Conservation (phyloP, 37 sponge, comb jelly and placozoan species). For the Halichondria panicea region DNA sequence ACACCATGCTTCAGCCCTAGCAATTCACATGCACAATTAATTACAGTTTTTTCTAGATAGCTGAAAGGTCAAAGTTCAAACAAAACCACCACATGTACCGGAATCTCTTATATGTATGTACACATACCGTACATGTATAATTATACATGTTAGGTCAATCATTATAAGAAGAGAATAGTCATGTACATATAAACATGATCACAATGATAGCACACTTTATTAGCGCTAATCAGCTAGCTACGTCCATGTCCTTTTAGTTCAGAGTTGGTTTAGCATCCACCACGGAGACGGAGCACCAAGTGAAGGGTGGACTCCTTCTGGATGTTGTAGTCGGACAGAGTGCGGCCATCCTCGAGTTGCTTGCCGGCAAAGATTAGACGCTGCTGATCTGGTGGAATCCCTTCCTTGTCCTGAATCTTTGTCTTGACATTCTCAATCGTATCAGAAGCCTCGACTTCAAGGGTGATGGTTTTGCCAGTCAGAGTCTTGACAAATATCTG, state of each 20-base stretch:
- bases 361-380: conserved; percentile 77
- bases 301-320: conserved; percentile 80
- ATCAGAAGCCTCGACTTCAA: conserved; percentile 74
- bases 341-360: conserved; percentile 76
- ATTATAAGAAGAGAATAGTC: too few species aligned
- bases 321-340: conserved; percentile 86
- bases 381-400: conserved; percentile 75
- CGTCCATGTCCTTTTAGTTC: not conserved
- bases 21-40: too few species aligned
- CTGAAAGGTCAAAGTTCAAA: too few species aligned
- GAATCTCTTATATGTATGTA: too few species aligned
- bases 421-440: conserved; percentile 73
- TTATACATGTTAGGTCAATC: too few species aligned
- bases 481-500: conserved; percentile 82
- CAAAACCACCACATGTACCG: too few species aligned
- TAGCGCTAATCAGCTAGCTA: not conserved
- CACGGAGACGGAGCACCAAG: conserved; percentile 51
- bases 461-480: conserved; percentile 82
- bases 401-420: conserved; percentile 78
- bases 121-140: too few species aligned
- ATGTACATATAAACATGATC: not conserved
- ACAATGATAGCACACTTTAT: not conserved
- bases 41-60: too few species aligned
- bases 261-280: too few species aligned
- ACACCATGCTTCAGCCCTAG: too few species aligned